A percentile compares a stretch with the other conserved stretches of the same genome.
These are phyloP conservation scores for Larimichthys crocea DNA, from an alignment of 2,113 vertebrate species.

Conservation along the genomic window DNA sequence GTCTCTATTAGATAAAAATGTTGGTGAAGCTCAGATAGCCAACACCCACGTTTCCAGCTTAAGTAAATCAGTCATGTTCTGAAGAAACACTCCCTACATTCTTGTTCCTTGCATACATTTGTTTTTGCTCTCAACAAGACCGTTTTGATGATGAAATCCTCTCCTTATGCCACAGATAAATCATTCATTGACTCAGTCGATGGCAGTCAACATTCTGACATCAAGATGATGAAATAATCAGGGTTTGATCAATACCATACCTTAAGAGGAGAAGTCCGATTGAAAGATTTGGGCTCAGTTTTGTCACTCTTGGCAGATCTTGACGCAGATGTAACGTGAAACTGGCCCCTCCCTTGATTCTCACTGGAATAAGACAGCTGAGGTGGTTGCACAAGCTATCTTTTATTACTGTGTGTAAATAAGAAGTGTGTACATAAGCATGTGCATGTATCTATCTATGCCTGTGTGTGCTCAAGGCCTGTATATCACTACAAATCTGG, in stretches of 20 bases:
- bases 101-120: background rate
- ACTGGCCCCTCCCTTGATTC: slow-evolving; percentile 23
- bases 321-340: slow-evolving; percentile 15
- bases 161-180: background rate
- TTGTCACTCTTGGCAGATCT: background rate
- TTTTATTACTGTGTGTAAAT: slow-evolving; percentile 20
- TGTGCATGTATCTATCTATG: background rate
- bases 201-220: background rate
- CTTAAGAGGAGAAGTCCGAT: background rate
- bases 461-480: slow-evolving; percentile 33
- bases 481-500: slow-evolving; percentile 30
- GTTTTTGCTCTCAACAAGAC: background rate
- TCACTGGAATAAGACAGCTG: slow-evolving; percentile 5
- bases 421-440: slow-evolving; percentile 6
- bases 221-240: background rate
- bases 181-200: background rate
- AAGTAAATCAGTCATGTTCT: slow-evolving; percentile 1
- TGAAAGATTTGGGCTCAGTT: background rate
- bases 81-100: slow-evolving; percentile 56
- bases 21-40: too few relatives aligned
- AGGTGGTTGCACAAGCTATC: slow-evolving; percentile 35
- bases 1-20: too few relatives aligned
- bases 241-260: background rate
- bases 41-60: background rate
- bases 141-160: slow-evolving; percentile 8